These are phyloP conservation scores for Brachypodius melanocephalos DNA, from an alignment of 2,113 vertebrate species.

Conservation along the genomic window DNA sequence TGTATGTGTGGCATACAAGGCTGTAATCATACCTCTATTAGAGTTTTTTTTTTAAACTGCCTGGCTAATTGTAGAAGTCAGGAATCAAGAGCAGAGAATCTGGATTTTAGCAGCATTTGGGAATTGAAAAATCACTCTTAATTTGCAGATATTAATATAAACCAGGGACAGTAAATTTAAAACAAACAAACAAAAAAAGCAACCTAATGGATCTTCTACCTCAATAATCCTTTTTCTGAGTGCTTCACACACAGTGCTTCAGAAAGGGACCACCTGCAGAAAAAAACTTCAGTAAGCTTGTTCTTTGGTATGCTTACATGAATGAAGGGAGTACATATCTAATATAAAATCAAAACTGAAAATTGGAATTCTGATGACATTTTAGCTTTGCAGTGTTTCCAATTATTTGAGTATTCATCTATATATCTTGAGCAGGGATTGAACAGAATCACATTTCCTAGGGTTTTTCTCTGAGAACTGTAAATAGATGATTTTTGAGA, in stretches of 20 bases:
- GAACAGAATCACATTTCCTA: not conserved
- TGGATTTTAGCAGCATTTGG: not conserved
- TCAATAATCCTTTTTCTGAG: not conserved
- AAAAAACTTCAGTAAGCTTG: not conserved
- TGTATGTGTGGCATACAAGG: not conserved
- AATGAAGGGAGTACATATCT: not conserved
- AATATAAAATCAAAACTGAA: not conserved
- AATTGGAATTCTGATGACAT: not conserved
- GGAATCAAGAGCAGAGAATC: not conserved
- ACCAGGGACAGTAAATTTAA: not conserved
- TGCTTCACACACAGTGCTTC: not conserved
- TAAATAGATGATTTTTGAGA: not conserved
- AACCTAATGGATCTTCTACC: not conserved
- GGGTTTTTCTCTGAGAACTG: not conserved
- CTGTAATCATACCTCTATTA: not conserved
- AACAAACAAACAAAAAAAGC: not conserved
- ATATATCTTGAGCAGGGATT: not conserved
- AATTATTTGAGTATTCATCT: not conserved
- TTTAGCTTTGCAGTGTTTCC: not conserved
- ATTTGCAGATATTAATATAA: not conserved
- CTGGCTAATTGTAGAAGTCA: not conserved
- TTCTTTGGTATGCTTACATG: not conserved
- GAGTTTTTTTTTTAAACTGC: not conserved
- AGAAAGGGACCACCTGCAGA: not conserved
- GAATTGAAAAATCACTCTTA: not conserved